Percentiles rank a stretch among this genome's conserved stretches.
These are phyloP conservation scores for Gymnobelideus leadbeateri DNA, from an alignment of 2,113 vertebrate species.

Conservation along the genomic window DNA sequence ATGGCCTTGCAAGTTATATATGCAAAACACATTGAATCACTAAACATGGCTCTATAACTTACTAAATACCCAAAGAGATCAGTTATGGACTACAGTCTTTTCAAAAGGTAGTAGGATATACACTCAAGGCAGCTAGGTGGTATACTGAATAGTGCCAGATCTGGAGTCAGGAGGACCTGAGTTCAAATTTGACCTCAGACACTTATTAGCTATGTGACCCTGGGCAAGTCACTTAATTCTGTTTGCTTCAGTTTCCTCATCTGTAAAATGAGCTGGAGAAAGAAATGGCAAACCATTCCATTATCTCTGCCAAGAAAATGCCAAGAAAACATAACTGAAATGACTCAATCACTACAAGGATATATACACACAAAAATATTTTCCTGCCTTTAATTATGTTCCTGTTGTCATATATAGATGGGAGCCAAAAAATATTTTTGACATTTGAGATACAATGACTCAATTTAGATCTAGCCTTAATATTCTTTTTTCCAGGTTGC, in stretches of 20 bases:
- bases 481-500: background rate
- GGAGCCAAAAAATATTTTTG: constrained; percentile 64
- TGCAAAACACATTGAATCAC: background rate
- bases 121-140: background rate
- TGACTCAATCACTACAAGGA: background rate
- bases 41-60: background rate
- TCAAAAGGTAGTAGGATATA: constrained; percentile 3
- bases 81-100: background rate
- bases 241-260: background rate
- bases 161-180: background rate
- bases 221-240: background rate
- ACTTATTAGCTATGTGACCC: background rate
- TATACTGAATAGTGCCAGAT: background rate
- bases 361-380: background rate
- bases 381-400: constrained; percentile 42
- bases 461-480: background rate
- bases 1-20: background rate
- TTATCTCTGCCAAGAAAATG: background rate
- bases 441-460: constrained; percentile 15
- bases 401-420: constrained; percentile 61
- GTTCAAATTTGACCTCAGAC: background rate
- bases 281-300: background rate
- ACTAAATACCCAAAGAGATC: background rate
- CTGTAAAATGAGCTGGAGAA: background rate
- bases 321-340: background rate